A percentile compares a stretch with the other conserved stretches of the same genome.
Conservation (phyloP, 2,797 vertebrate genomes). For the Acanthurus tractus region DNA sequence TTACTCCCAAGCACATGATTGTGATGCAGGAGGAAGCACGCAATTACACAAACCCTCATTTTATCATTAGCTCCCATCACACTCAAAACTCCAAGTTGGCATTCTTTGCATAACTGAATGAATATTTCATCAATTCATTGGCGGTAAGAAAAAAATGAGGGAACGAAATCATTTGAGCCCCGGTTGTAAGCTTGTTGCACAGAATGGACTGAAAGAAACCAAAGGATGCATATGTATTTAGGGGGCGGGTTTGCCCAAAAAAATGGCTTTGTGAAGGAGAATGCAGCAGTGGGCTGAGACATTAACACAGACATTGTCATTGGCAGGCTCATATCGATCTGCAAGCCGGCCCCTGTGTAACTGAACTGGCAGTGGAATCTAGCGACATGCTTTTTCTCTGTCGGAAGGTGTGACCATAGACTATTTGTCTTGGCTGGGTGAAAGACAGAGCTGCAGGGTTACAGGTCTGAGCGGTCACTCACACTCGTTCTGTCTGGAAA, state of each 20-base stretch:
- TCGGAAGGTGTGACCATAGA: constrained; percentile 62
- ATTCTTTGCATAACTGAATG: constrained; percentile 53
- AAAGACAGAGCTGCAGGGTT: constrained; percentile 27
- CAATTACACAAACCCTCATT: constrained; percentile 56
- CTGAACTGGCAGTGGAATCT: constrained; percentile 55
- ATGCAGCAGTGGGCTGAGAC: constrained; percentile 53
- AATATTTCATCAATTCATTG: constrained; percentile 64
- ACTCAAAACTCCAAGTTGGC: constrained; percentile 42
- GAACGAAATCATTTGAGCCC: constrained; percentile 44
- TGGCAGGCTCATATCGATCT: constrained; percentile 71
- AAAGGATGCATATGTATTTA: constrained; percentile 61
- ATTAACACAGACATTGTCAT: constrained; percentile 70
- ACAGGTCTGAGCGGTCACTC: constrained; percentile 19
- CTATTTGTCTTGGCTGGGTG: constrained; percentile 58
- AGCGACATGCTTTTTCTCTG: constrained; percentile 61
- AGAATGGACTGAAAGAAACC: constrained; percentile 43
- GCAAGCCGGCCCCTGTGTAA: constrained; percentile 62
- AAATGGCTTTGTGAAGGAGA: constrained; percentile 32
- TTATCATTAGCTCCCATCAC: constrained; percentile 45
- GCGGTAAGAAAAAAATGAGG: constrained; percentile 38
- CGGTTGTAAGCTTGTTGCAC: constrained; percentile 44
- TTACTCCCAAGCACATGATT: constrained; percentile 57
- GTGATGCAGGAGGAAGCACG: constrained; percentile 53
- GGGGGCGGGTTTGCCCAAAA: constrained; percentile 40
- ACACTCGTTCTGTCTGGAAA: background rate